Conservation (phyloP, 1,140 invertebrate species). For the Drosophila neocordata region DNA sequence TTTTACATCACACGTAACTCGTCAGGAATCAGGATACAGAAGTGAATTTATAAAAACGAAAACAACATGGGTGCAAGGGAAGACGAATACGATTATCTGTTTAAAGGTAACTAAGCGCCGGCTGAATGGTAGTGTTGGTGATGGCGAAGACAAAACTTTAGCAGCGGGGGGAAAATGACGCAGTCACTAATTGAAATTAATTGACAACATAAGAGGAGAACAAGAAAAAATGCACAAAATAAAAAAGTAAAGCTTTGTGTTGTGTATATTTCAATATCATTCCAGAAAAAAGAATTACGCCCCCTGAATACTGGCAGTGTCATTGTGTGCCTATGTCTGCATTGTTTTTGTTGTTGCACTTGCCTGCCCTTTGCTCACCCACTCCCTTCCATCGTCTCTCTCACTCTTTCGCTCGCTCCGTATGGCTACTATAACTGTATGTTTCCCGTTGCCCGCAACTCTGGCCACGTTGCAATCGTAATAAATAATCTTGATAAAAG, state of each 20-base stretch:
- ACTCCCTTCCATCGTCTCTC: neutral
- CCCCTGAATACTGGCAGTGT: constrained; percentile 26
- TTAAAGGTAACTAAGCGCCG: constrained; percentile 90
- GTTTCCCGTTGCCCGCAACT: constrained; percentile 60
- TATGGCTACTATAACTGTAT: constrained; percentile 55
- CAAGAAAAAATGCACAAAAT: constrained; percentile 47
- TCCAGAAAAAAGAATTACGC: constrained; percentile 47
- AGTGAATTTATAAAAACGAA: constrained; percentile 41
- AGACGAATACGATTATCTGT: constrained; percentile 99
- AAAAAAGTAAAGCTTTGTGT: constrained; percentile 12
- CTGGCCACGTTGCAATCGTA: constrained; percentile 75
- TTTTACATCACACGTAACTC: constrained; percentile 59
- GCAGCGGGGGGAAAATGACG: constrained; percentile 47
- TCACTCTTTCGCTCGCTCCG: constrained; percentile 24
- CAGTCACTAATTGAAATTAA: constrained; percentile 77
- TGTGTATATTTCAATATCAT: constrained; percentile 44
- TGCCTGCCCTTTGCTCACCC: constrained; percentile 56
- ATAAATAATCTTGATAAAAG: constrained; percentile 68
- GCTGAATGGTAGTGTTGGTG: constrained; percentile 20
- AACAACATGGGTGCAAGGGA: constrained; percentile 96
- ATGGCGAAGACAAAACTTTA: constrained; percentile 17
- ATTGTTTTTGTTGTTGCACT: constrained; percentile 39
- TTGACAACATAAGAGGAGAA: constrained; percentile 59
- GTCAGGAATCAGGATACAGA: constrained; percentile 38
- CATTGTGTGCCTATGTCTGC: neutral